Conservation (phyloP, 2,113 vertebrate species). For the Toxotes chatareus region DNA sequence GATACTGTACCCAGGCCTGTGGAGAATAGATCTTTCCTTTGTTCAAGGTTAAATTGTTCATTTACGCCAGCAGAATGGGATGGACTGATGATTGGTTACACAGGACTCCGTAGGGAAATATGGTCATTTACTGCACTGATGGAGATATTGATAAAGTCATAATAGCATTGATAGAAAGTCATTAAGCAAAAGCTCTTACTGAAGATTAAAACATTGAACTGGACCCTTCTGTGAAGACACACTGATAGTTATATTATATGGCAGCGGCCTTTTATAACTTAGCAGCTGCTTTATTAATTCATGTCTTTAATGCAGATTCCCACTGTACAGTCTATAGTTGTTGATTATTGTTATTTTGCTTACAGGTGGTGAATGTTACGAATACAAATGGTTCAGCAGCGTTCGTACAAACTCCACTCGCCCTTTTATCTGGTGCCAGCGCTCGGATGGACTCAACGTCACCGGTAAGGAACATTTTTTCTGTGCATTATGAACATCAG, state of each 20-base stretch:
- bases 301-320: slow-evolving; percentile 27
- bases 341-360: slow-evolving; percentile 35
- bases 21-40: slow-evolving; percentile 53
- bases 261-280: slow-evolving; percentile 63
- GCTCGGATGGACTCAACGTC: slow-evolving; percentile 96
- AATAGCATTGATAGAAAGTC: slow-evolving; percentile 74
- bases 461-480: slow-evolving; percentile 85
- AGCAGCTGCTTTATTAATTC: slow-evolving; percentile 69
- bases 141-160: slow-evolving; percentile 77
- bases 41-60: slow-evolving; percentile 75
- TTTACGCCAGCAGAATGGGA: slow-evolving; percentile 39
- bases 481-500: not conserved
- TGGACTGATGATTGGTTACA: slow-evolving; percentile 62
- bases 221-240: slow-evolving; percentile 45
- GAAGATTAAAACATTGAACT: slow-evolving; percentile 68
- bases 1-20: slow-evolving; percentile 22
- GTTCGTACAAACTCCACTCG: slow-evolving; percentile 86
- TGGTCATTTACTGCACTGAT: slow-evolving; percentile 73
- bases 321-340: not conserved
- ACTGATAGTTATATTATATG: slow-evolving; percentile 50
- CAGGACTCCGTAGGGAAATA: slow-evolving; percentile 62
- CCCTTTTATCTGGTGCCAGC: slow-evolving; percentile 91
- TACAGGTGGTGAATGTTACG: slow-evolving; percentile 93
- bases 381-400: slow-evolving; percentile 94
- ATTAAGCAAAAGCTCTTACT: slow-evolving; percentile 71